A percentile compares a stretch with the other conserved stretches of the same genome.
Evolutionary conservation across 2,797 vertebrate genomes (phyloP).

Genomic region (Poecilia velifera): DNA sequence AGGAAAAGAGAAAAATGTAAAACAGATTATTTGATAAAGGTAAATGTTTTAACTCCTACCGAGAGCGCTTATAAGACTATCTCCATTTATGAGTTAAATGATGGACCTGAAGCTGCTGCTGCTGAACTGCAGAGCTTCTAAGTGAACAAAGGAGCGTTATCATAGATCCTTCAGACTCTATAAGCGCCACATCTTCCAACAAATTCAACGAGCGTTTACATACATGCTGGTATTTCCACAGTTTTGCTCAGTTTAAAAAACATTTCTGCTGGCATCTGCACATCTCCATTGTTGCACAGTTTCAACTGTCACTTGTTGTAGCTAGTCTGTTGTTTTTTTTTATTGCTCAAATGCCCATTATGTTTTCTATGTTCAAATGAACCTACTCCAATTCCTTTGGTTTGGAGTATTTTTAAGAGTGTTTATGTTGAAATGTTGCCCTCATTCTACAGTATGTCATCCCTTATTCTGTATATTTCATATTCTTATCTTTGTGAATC

Average conservation of each 20-base stretch:
- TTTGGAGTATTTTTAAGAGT: neutral
- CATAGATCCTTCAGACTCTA: neutral
- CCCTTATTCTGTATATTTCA: no score
- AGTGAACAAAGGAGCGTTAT: neutral
- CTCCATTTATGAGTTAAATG: neutral
- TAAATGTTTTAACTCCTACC: neutral
- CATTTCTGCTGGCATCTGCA: neutral
- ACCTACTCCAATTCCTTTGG: neutral
- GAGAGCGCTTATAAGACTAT: neutral
- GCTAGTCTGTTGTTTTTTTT: neutral
- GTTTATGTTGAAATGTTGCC: no score
- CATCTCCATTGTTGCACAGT: neutral
- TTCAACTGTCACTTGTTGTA: neutral
- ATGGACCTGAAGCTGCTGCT: neutral
- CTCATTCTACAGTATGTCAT: no score
- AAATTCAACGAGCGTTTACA: neutral
- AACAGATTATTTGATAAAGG: neutral
- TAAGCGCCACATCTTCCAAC: neutral
- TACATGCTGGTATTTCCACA: neutral
- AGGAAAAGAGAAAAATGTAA: neutral
- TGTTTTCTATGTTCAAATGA: neutral
- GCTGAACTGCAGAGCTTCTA: neutral
- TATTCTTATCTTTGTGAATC: no score
- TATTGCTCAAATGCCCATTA: neutral
- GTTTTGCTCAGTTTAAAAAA: neutral